phyloP scores from a whole-genome alignment of 1,140 invertebrate genomes.

The Drosophila grimshawi region DNA sequence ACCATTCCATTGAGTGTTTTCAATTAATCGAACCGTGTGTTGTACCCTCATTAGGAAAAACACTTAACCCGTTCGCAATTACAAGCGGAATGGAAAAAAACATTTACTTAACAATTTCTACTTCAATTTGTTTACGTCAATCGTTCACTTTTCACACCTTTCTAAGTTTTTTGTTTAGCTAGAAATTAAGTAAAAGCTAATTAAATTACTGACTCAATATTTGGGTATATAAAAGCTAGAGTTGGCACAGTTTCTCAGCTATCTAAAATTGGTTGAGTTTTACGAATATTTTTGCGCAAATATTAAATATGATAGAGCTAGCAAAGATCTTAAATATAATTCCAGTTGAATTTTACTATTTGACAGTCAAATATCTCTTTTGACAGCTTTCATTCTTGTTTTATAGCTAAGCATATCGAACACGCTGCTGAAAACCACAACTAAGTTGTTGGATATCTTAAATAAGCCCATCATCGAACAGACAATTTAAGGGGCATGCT shows the following conservation, averaged over 20 bases:
- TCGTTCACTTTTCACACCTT: constrained; percentile 4
- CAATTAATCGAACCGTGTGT: constrained; percentile 17
- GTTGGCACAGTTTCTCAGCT: too few relatives aligned
- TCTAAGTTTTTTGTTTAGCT: background rate
- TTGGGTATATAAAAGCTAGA: too few relatives aligned
- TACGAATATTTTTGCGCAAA: too few relatives aligned
- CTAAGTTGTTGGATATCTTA: background rate
- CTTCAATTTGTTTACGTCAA: constrained; percentile 8
- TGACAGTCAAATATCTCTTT: too few relatives aligned
- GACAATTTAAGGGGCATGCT: constrained; percentile 6
- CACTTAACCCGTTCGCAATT: constrained; percentile 21
- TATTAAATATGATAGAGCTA: too few relatives aligned
- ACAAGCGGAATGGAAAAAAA: background rate
- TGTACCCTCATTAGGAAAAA: background rate
- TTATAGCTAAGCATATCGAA: too few relatives aligned
- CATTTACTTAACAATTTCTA: constrained; percentile 2
- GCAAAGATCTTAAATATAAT: too few relatives aligned
- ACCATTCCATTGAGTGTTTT: constrained; percentile 19
- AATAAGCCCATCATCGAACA: background rate
- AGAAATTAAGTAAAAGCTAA: too few relatives aligned
- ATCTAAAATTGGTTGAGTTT: too few relatives aligned
- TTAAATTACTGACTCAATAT: too few relatives aligned
- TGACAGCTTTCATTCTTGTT: too few relatives aligned
- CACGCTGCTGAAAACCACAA: background rate
- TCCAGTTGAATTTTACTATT: too few relatives aligned